Evolutionary conservation across 1,140 invertebrate genomes (phyloP).

Genomic region (Leucophenga varia): DNA sequence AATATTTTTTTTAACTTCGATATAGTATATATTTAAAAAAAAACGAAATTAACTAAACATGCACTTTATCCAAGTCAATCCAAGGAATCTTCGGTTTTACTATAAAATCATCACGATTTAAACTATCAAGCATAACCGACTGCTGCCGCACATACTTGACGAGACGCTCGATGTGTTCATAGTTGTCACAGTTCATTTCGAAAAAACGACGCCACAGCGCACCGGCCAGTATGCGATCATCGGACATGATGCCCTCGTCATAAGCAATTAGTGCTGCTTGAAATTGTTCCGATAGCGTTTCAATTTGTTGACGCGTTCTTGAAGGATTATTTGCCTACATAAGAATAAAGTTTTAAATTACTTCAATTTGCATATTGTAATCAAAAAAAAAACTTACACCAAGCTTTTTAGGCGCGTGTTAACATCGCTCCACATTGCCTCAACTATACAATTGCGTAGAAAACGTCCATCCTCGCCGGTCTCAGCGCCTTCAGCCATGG

Average conservation of each 20-base stretch:
- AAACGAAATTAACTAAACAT: constrained; percentile 26
- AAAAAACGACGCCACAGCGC: constrained; percentile 85
- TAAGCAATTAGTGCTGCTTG: constrained; percentile 82
- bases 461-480: constrained; percentile 65
- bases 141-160: constrained; percentile 73
- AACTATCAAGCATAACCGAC: constrained; percentile 60
- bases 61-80: constrained; percentile 46
- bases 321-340: constrained; percentile 62
- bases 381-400: constrained; percentile 68
- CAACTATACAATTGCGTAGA: constrained; percentile 72
- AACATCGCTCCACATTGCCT: constrained; percentile 82
- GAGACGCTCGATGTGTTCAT: constrained; percentile 66
- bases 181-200: constrained; percentile 62
- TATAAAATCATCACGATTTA: constrained; percentile 55
- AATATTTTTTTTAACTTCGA: too few relatives aligned
- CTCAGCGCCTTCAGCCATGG: constrained; percentile 71
- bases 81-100: constrained; percentile 51
- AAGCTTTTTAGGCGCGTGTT: constrained; percentile 68
- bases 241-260: constrained; percentile 77
- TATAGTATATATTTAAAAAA: too few relatives aligned
- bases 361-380: constrained; percentile 3
- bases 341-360: neutral
- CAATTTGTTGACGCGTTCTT: constrained; percentile 61
- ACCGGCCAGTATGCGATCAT: constrained; percentile 73
- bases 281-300: constrained; percentile 72